Conservation (phyloP, 2,888 invertebrate species). For the Dryobotodes eremita region DNA sequence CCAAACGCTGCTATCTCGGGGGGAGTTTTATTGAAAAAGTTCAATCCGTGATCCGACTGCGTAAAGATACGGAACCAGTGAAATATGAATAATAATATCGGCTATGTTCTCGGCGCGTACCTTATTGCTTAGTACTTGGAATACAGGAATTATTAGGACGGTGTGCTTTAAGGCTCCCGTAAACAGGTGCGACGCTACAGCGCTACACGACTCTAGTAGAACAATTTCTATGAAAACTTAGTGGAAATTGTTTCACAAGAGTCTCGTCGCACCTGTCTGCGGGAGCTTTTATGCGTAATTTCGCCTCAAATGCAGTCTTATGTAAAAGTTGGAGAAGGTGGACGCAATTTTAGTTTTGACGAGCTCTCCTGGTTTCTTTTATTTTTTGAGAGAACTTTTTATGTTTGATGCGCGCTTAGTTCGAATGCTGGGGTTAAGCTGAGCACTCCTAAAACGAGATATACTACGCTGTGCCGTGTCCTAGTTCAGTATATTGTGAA, state of each 20-base stretch:
- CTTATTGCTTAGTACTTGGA: conserved; percentile 56
- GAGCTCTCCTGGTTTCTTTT: conserved; percentile 2
- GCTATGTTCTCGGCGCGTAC: conserved; percentile 68
- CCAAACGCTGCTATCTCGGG: conserved; percentile 79
- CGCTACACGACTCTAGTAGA: too few species aligned
- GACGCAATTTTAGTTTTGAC: not conserved
- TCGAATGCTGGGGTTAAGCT: not conserved
- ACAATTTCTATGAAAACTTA: too few species aligned
- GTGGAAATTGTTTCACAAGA: too few species aligned
- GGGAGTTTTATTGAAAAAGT: conserved; percentile 90
- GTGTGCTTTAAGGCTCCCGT: conserved; percentile 58
- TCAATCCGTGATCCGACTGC: conserved; percentile 87
- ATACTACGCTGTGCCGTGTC: not conserved
- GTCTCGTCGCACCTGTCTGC: too few species aligned
- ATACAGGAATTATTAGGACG: conserved; percentile 71
- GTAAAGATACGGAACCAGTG: conserved; percentile 77
- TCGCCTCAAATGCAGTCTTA: conserved; percentile 48
- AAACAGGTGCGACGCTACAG: too few species aligned
- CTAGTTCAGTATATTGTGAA: not conserved
- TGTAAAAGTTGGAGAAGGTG: conserved; percentile 43
- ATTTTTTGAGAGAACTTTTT: not conserved
- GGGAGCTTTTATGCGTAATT: conserved; percentile 56
- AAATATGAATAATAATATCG: conserved; percentile 88
- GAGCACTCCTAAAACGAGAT: not conserved
- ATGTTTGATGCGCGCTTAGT: not conserved